Evolutionary conservation across 2,113 vertebrate genomes (phyloP).

Genomic region (Pteruthius melanotis): DNA sequence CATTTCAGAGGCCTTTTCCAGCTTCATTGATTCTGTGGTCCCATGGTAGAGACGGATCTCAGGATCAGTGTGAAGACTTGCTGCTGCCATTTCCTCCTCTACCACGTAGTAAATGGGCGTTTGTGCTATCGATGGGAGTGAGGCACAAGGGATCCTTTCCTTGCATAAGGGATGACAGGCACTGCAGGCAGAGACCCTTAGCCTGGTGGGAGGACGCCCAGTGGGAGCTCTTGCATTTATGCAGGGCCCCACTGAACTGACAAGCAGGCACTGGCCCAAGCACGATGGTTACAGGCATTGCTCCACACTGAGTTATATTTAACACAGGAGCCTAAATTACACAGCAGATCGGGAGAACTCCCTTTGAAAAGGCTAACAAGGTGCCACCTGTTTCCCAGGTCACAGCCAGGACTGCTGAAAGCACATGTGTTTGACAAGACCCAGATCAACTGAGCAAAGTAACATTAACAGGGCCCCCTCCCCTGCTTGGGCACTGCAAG

Average conservation of each 20-base stretch:
- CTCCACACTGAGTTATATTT: neutral
- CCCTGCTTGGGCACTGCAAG: neutral
- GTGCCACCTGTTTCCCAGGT: slow-evolving; percentile 2
- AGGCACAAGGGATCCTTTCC: neutral
- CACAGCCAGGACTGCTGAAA: neutral
- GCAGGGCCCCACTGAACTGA: neutral
- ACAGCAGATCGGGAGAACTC: neutral
- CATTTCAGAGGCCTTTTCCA: neutral
- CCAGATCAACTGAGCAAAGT: neutral
- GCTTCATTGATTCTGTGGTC: neutral
- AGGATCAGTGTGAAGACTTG: neutral
- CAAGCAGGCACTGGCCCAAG: neutral
- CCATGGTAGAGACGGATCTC: neutral
- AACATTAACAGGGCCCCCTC: neutral
- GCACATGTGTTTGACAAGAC: neutral
- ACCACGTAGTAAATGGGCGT: rapidly evolving
- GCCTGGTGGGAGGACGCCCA: neutral
- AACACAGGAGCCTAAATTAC: neutral
- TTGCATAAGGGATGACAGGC: neutral
- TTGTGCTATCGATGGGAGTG: neutral
- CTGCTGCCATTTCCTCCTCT: neutral
- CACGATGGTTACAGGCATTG: rapidly evolving
- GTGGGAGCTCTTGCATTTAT: neutral
- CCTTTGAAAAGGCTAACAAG: neutral
- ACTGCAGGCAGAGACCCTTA: neutral